These are phyloP conservation scores for Sus scrofa DNA, from an alignment of 2,113 vertebrate species.

Conservation along the genomic window T2T-Sscrofa CM000812.6:175985501-175986000, in stretches of 20 bases:
- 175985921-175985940: background rate
- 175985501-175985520: background rate
- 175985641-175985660: background rate
- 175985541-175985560: background rate
- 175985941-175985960: background rate
- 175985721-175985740: background rate
- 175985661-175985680: fast-evolving
- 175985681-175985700: background rate
- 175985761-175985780: background rate
- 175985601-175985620: background rate
- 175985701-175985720: background rate
- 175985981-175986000: background rate
- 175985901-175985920: background rate
- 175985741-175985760: background rate
- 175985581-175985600: background rate
- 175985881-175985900: background rate
- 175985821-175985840: background rate
- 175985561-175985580: background rate
- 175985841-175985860: fast-evolving
- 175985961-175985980: background rate
- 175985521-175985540: background rate
- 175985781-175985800: background rate
- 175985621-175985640: fast-evolving
- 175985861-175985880: background rate
- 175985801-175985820: background rate